Evolutionary conservation across 2,797 vertebrate species (phyloP), one percentile per base, ranked within the genome.

Genomic region (Ibycter americanus): DNA sequence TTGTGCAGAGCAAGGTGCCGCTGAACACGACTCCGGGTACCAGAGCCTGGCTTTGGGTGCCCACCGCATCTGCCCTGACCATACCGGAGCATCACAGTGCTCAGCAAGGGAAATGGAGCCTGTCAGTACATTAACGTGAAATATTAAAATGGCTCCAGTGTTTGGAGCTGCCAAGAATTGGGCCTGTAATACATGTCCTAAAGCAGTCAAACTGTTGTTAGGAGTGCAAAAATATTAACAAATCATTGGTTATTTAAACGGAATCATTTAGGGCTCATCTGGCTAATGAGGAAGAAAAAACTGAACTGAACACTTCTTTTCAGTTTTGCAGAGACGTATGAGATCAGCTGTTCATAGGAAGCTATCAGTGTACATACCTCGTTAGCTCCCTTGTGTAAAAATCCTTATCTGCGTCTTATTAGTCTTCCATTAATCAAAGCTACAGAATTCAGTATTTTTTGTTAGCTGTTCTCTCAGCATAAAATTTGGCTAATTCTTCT

Each of bases 401-500:
- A 72, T 82, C 94, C 85, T 95, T 94, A 87, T 95, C 89, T 96
- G 86, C 15, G 22, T 91, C 83, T 91, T 96, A 89, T 92, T 97
- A 96, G 94, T 84, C 78, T 95, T 77, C 78, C 94, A 96, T 98
- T 96, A 97, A 97, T 92, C 96, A 88, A 94, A 93, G 87, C 83
- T 94, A 42, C 72, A 87, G 90, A 87, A 95, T 56, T 40, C 70
- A 17, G 31, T 56, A 42, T 46, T 94, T 95, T 94, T 80, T 73
- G 76, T 88, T 84, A 51, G 42, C 80, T 95, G 82, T 77, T 77
- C 92, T 72, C 87, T 54, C 82, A 59, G 89, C 70, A 71, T 83
- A 62, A 95, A 96, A 94, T 91, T 82, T 68, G 38, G 92, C 73
- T 95, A 95, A 95, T 93, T 96, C 71, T 61, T 89, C 95, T 82